Evolutionary conservation across 1,140 invertebrate genomes (phyloP), one percentile per base, ranked within the genome.

Genomic region (Ooceraea biroi): DNA sequence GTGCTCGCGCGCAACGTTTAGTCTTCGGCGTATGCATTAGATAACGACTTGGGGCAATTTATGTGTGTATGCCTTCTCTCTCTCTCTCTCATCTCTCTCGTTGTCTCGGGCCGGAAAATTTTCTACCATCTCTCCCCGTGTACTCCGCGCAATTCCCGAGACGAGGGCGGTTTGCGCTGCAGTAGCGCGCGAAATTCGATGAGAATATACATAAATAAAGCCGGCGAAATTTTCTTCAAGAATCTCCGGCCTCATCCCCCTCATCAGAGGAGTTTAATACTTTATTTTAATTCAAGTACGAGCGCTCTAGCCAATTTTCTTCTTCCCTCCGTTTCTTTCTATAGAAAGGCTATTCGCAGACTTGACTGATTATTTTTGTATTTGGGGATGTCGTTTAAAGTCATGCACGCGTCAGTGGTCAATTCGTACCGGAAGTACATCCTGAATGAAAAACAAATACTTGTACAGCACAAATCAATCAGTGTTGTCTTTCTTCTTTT

Each of bases 171-270:
- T 58, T 82, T 82, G 78, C 69, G 52, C 27, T 50, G 68, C 30
- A 48, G 69, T 11, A 74, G 57, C 41, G 17, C 68, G 27, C 22
- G 27, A 57, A 82, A 82, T 82, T 68, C 76, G 57, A 82, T 65
- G 78, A 83, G 78, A 74, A 83, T 83, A 85, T 85, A 83, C 78
- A 83, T 85, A 85, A 83, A 85, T 85, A 85, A 85, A 68, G 58
- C 58, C 52, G n/a, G 30, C 44, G 46, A 30, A 71, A 84, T 84
- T 78, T 63, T 14, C 46, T 61, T 71, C 74, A 44, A 65, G 76
- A 84, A 71, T 71, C 10, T 14, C 36, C 12, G 46, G 12, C 36
- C 36, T 36, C 36, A 7, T 36, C 36, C 36, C n/a, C n/a, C 63
- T 46, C 46, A 48, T 60, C 71, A 30, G 14, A 14, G 44, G 17